Evolutionary conservation across 2,888 invertebrate genomes (phyloP).

Genomic region (Corythucha ciliata): DNA sequence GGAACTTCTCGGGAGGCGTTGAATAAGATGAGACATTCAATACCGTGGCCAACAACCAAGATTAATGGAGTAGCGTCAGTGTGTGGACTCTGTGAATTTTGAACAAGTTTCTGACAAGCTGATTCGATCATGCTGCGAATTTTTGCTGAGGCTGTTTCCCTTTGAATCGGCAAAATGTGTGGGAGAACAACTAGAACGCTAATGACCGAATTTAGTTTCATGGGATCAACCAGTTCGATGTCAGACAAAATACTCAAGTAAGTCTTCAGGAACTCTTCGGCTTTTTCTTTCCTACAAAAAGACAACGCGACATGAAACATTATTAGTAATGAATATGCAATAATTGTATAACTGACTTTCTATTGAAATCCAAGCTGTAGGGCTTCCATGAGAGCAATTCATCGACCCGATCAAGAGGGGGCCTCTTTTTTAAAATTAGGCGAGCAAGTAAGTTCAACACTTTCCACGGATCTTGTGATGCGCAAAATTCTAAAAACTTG

Average conservation of each 20-base stretch:
- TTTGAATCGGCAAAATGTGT: constrained; percentile 22
- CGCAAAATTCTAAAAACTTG: constrained; percentile 47
- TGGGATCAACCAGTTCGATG: neutral
- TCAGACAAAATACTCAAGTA: constrained; percentile 14
- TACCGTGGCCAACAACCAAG: no score
- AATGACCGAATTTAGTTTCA: constrained; percentile 13
- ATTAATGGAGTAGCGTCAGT: no score
- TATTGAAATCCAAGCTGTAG: constrained; percentile 28
- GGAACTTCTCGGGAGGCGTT: no score
- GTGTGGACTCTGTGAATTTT: no score
- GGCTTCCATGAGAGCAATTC: constrained; percentile 19
- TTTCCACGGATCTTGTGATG: constrained; percentile 15
- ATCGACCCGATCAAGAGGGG: constrained; percentile 16
- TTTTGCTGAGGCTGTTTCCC: constrained; percentile 15
- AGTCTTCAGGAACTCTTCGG: neutral
- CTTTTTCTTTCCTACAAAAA: no score
- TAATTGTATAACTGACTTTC: no score
- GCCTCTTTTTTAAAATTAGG: constrained; percentile 28
- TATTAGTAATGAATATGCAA: no score
- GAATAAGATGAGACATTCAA: no score
- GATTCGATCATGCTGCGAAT: no score
- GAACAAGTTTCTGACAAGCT: no score
- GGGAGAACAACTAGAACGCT: constrained; percentile 22
- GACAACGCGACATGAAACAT: no score
- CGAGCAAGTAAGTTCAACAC: constrained; percentile 25